phyloP scores from a whole-genome alignment of 1,140 invertebrate species.

The Trichogramma pretiosum region DNA sequence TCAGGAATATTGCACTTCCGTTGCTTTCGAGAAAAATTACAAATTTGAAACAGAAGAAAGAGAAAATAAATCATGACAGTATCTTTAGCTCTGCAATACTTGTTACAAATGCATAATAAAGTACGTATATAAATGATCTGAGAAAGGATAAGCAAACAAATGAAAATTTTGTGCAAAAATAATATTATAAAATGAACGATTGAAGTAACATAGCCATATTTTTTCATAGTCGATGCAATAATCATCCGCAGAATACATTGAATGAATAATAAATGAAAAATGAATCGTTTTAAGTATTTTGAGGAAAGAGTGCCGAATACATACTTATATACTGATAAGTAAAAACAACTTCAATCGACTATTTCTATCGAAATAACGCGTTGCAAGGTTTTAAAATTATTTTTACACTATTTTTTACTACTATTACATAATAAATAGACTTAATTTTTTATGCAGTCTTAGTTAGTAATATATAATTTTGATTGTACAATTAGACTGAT shows the following conservation, averaged over 20 bases:
- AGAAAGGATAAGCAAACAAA: slow-evolving; percentile 30
- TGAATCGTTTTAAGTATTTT: slow-evolving; percentile 20
- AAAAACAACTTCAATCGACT: too few species aligned
- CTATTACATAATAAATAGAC: neutral
- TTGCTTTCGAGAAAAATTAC: slow-evolving; percentile 27
- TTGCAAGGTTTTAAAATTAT: neutral
- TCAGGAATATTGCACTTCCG: too few species aligned
- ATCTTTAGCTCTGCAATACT: slow-evolving; percentile 28
- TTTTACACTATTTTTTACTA: neutral
- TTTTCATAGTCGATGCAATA: slow-evolving; percentile 46
- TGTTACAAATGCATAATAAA: slow-evolving; percentile 37
- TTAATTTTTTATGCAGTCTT: neutral
- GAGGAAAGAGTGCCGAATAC: slow-evolving; percentile 34
- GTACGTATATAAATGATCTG: slow-evolving; percentile 5
- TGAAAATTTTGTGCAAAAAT: too few species aligned
- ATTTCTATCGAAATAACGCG: neutral
- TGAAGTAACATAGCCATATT: slow-evolving; percentile 48
- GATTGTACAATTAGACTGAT: neutral
- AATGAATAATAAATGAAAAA: slow-evolving; percentile 19
- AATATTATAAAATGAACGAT: too few species aligned
- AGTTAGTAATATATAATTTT: neutral
- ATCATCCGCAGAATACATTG: slow-evolving; percentile 35
- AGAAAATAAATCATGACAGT: slow-evolving; percentile 22
- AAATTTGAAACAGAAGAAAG: slow-evolving; percentile 14
- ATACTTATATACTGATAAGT: too few species aligned